These are phyloP conservation scores for Scaptomyza graminum DNA, from an alignment of 1,140 invertebrate species.

Conservation along the genomic window DNA sequence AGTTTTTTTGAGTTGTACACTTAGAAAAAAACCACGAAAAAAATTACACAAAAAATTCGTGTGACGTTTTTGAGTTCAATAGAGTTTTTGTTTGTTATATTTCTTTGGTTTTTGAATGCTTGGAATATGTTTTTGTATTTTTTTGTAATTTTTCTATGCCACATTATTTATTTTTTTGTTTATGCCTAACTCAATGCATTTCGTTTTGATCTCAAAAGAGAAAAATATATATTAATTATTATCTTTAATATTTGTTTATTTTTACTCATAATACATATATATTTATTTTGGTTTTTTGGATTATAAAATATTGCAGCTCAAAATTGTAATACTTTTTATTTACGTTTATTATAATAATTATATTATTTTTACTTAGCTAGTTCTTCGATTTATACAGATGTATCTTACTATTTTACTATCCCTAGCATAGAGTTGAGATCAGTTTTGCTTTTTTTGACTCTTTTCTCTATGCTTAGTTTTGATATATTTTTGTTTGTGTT, in stretches of 20 bases:
- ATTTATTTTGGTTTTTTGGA: conserved; percentile 37
- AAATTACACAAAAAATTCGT: conserved; percentile 75
- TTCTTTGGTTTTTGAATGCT: conserved; percentile 69
- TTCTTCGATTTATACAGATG: conserved; percentile 3
- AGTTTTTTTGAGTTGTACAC: conserved; percentile 72
- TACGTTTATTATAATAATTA: conserved; percentile 30
- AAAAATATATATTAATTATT: conserved; percentile 82
- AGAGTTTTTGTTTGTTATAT: conserved; percentile 21
- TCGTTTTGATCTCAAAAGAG: conserved; percentile 76
- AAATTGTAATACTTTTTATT: conserved; percentile 78
- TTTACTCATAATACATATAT: conserved; percentile 28
- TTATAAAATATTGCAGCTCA: conserved; percentile 81
- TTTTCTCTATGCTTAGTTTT: conserved; percentile 28
- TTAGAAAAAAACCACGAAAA: conserved; percentile 65
- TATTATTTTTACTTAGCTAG: conserved; percentile 26
- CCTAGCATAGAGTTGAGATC: conserved; percentile 69
- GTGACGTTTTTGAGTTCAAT: conserved; percentile 19
- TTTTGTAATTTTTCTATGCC: conserved; percentile 14
- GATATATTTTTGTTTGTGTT: conserved; percentile 8
- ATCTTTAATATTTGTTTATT: conserved; percentile 61
- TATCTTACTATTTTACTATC: conserved; percentile 22
- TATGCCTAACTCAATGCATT: conserved; percentile 72
- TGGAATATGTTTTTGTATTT: conserved; percentile 64
- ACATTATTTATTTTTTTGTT: neutral
- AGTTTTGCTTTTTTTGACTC: conserved; percentile 44